Conservation (phyloP, 2,113 vertebrate genomes). For the Tragelaphus scriptus region DNA sequence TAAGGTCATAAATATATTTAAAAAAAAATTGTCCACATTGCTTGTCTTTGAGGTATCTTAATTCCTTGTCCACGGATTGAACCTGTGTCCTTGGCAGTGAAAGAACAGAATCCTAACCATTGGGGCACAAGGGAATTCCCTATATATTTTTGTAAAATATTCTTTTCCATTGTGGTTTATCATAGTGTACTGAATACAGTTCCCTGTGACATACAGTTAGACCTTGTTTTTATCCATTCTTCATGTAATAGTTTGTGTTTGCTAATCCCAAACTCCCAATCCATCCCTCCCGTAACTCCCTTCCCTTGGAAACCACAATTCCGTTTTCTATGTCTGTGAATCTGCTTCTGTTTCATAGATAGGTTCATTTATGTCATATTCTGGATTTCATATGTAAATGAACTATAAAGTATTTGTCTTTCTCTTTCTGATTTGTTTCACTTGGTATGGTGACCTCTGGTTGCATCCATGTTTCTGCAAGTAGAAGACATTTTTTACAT, state of each 20-base stretch:
- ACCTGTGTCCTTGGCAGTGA: neutral
- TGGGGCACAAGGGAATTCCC: neutral
- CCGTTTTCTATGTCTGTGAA: neutral
- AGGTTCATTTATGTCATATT: neutral
- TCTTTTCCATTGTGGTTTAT: neutral
- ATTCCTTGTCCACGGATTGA: neutral
- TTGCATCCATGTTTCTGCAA: neutral
- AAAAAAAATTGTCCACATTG: neutral
- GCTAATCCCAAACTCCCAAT: neutral
- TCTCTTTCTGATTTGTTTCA: neutral
- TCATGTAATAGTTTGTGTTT: neutral
- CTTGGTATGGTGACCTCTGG: neutral
- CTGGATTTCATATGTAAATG: neutral
- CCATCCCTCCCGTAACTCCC: neutral
- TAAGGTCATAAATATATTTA: neutral
- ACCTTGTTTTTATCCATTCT: neutral
- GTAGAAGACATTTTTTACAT: neutral
- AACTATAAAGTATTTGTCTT: neutral
- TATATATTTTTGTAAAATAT: neutral
- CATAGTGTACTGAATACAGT: rapidly evolving
- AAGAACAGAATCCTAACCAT: neutral
- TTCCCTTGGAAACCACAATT: neutral
- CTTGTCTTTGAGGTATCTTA: neutral
- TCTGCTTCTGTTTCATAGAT: neutral
- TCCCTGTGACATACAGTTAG: neutral